A percentile compares a stretch with the other conserved stretches of the same genome.
These are phyloP conservation scores for Oryzias woworae DNA, from an alignment of 2,113 vertebrate species.

Conservation along the genomic window DNA sequence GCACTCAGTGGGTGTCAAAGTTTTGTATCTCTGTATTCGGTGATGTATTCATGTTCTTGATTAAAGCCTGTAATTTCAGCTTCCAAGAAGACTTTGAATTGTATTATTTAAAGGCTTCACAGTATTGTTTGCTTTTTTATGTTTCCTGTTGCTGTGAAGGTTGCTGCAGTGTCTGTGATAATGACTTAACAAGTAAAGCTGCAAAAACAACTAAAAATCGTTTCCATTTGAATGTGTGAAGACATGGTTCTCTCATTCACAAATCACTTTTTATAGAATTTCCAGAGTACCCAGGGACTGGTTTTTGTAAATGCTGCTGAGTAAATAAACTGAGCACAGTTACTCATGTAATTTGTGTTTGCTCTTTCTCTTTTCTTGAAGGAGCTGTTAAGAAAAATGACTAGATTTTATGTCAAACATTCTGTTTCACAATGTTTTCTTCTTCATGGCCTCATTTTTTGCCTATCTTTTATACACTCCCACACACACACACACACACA, in stretches of 20 bases:
- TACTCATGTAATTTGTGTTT: constrained; percentile 19
- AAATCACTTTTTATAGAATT: constrained; percentile 23
- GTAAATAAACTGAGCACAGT: constrained; percentile 16
- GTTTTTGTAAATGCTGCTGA: constrained; percentile 46
- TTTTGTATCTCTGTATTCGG: constrained; percentile 23
- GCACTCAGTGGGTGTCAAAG: constrained; percentile 26
- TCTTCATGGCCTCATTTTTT: constrained; percentile 44
- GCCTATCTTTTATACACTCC: constrained; percentile 40
- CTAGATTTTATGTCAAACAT: constrained; percentile 60
- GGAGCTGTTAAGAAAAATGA: constrained; percentile 40
- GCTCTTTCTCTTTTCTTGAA: constrained; percentile 27
- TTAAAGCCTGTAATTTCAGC: constrained; percentile 24
- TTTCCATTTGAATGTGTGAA: background rate
- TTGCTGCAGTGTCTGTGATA: background rate
- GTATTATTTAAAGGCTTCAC: constrained; percentile 10
- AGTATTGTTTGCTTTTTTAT: constrained; percentile 13
- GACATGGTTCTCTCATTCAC: constrained; percentile 17
- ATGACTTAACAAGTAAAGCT: constrained; percentile 4
- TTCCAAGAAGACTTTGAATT: constrained; percentile 26
- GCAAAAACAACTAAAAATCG: background rate
- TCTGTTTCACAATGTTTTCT: constrained; percentile 59
- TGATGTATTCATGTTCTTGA: constrained; percentile 12
- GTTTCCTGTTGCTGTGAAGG: background rate
- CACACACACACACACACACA: constrained; percentile 15
- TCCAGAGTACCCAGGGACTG: constrained; percentile 27